Evolutionary conservation across 2,113 vertebrate genomes (phyloP).

Genomic region (Myotis lucifugus): DNA sequence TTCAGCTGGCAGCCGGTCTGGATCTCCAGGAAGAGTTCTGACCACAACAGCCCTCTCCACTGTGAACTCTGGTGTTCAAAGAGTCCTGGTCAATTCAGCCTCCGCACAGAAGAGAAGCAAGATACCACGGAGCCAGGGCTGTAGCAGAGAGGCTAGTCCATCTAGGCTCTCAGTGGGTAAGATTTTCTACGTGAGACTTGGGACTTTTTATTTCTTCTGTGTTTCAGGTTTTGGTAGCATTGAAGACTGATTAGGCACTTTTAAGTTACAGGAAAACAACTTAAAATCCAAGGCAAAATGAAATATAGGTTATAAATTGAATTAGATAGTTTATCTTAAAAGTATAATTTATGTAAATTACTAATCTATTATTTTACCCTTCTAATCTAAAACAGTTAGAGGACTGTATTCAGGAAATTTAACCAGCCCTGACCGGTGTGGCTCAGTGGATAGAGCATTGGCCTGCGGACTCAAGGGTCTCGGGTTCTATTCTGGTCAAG

Average conservation of each 20-base stretch:
- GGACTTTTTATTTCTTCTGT: neutral
- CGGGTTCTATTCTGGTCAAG: no score
- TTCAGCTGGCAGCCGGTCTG: conserved; percentile 96
- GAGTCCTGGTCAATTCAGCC: conserved; percentile 89
- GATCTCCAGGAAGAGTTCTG: conserved; percentile 96
- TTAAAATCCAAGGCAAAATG: neutral
- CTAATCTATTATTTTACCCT: neutral
- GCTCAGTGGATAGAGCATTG: no score
- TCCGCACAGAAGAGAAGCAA: conserved; percentile 92
- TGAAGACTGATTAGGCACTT: neutral
- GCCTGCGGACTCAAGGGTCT: no score
- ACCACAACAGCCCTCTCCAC: conserved; percentile 94
- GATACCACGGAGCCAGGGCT: conserved; percentile 97
- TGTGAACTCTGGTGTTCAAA: conserved; percentile 92
- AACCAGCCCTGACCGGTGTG: neutral
- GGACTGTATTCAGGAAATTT: neutral
- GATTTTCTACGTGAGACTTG: conserved; percentile 43
- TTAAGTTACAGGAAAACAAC: neutral
- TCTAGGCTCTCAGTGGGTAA: conserved; percentile 96
- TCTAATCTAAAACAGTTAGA: neutral
- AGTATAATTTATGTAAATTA: neutral
- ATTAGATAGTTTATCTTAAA: conserved; percentile 7
- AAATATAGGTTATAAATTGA: neutral
- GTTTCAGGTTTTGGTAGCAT: neutral
- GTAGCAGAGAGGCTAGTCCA: conserved; percentile 96